These are phyloP conservation scores for Gambusia holbrooki DNA, from an alignment of 2,113 vertebrate species.

Conservation along the genomic window DNA sequence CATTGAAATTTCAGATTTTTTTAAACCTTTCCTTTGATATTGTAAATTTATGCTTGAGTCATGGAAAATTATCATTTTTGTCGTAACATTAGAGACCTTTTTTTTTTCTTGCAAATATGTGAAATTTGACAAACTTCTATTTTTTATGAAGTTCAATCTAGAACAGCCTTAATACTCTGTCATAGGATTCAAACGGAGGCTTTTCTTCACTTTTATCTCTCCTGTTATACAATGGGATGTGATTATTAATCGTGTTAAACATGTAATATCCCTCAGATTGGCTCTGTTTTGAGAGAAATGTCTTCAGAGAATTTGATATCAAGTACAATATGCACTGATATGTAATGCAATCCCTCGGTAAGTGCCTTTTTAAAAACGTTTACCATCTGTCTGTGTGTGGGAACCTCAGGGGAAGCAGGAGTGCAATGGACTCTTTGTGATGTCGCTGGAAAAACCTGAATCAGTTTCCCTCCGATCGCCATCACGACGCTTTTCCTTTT, in stretches of 20 bases:
- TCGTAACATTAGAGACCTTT: no score
- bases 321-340: constrained; percentile 67
- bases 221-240: constrained; percentile 19
- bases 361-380: constrained; percentile 74
- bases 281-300: constrained; percentile 32
- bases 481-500: constrained; percentile 49
- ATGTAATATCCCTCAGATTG: constrained; percentile 25
- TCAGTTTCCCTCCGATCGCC: constrained; percentile 41
- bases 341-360: constrained; percentile 69
- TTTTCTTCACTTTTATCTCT: constrained; percentile 25
- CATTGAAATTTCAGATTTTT: no score
- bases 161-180: no score
- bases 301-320: constrained; percentile 38
- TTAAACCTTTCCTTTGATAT: no score
- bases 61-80: no score
- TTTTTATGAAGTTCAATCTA: no score
- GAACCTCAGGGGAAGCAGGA: constrained; percentile 70
- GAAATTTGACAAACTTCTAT: no score
- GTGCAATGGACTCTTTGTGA: constrained; percentile 47
- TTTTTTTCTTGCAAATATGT: no score
- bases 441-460: constrained; percentile 53
- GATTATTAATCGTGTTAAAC: constrained; percentile 15
- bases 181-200: background rate
- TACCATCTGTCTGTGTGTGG: constrained; percentile 58
- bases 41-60: no score